phyloP scores from a whole-genome alignment of 2,113 vertebrate genomes.

The Antigone vipio region DNA sequence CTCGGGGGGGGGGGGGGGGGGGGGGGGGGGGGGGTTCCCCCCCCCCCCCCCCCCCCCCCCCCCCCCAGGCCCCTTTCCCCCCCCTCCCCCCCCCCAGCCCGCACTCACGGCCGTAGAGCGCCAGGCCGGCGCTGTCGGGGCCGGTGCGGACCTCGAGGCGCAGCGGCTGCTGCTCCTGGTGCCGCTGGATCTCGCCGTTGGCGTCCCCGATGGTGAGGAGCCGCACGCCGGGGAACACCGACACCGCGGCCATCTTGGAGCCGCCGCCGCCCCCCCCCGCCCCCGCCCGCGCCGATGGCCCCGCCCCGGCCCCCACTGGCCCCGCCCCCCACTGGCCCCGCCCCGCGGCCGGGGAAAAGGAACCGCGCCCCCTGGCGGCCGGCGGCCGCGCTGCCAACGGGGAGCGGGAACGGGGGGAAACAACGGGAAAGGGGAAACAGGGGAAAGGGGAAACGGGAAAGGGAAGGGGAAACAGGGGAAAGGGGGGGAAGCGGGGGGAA shows the following conservation, averaged over 20 bases:
- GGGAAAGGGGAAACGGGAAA: no score
- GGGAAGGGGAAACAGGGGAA: no score
- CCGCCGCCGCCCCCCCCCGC: slow-evolving; percentile 19
- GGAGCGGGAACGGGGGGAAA: no score
- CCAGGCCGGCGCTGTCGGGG: slow-evolving; percentile 83
- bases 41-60: no score
- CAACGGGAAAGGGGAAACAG: no score
- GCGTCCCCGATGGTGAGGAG: slow-evolving; percentile 94
- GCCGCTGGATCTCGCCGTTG: slow-evolving; percentile 93
- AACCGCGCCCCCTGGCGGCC: no score
- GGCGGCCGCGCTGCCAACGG: no score
- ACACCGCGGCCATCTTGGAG: slow-evolving; percentile 79
- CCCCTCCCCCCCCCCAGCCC: neutral
- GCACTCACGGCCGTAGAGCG: slow-evolving; percentile 85
- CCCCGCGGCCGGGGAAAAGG: neutral
- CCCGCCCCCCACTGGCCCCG: neutral
- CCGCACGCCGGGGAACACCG: slow-evolving; percentile 91
- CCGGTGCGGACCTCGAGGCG: slow-evolving; percentile 87
- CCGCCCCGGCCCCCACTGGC: neutral
- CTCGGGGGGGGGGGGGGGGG: no score
- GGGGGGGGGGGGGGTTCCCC: no score
- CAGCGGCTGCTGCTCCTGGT: slow-evolving; percentile 91
- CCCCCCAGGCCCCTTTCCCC: neutral
- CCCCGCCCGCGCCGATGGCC: neutral
- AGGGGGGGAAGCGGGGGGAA: no score